Conservation (phyloP, 2,113 vertebrate genomes). For the Boulengeromyrus knoepffleri region DNA sequence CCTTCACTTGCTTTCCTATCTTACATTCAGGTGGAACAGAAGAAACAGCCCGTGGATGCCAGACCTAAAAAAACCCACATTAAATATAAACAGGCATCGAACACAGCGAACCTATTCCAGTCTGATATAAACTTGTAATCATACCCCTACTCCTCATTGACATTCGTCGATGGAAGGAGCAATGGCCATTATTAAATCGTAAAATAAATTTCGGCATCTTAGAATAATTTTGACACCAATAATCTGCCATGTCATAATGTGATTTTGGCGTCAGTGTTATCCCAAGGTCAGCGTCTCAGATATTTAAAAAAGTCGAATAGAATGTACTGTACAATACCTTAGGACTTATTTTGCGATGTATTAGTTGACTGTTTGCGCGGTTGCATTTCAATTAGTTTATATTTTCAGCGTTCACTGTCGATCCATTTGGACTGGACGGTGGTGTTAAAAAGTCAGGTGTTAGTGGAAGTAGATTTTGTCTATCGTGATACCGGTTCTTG, state of each 20-base stretch:
- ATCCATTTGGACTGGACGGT: background rate
- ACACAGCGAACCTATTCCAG: background rate
- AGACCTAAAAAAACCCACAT: conserved; percentile 42
- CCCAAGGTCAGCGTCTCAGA: conserved; percentile 1
- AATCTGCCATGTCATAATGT: background rate
- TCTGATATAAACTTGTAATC: background rate
- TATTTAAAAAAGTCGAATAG: background rate
- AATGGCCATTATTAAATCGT: background rate
- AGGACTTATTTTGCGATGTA: background rate
- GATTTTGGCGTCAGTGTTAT: background rate
- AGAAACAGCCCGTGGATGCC: conserved; percentile 45
- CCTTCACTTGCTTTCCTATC: conserved; percentile 52
- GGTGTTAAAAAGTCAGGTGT: background rate
- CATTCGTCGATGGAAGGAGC: background rate
- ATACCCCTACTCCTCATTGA: background rate
- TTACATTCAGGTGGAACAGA: conserved; percentile 61
- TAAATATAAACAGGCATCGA: background rate
- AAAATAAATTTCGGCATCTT: background rate
- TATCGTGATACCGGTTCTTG: background rate
- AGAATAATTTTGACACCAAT: background rate
- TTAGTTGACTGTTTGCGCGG: background rate
- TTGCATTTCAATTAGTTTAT: background rate
- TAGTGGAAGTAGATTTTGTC: background rate
- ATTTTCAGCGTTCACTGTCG: background rate
- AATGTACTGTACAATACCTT: background rate